phyloP scores from a whole-genome alignment of 2,888 invertebrate genomes.

The Cerastis leucographa region DNA sequence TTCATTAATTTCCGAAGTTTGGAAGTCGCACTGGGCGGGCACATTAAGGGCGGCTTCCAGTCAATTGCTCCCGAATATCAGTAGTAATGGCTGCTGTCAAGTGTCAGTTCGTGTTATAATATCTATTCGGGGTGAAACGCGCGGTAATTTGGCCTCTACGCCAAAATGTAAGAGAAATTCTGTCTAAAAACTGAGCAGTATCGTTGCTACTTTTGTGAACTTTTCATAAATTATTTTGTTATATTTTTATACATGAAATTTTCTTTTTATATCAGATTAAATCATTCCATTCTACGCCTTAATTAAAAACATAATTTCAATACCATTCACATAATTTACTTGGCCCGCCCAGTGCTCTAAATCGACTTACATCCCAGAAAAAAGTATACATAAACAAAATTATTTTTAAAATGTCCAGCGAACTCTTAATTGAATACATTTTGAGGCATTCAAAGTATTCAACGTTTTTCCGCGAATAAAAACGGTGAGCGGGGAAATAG shows the following conservation, averaged over 20 bases:
- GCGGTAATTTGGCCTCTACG: slow-evolving; percentile 34
- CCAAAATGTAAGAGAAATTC: slow-evolving; percentile 40
- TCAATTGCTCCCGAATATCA: slow-evolving; percentile 77
- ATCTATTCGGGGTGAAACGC: slow-evolving; percentile 47
- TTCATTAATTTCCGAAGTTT: slow-evolving; percentile 53
- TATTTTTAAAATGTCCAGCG: slow-evolving; percentile 58
- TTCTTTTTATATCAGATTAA: slow-evolving; percentile 9
- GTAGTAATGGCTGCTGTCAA: slow-evolving; percentile 75
- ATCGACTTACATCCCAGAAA: slow-evolving; percentile 33
- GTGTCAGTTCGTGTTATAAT: slow-evolving; percentile 69
- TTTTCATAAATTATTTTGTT: slow-evolving; percentile 9
- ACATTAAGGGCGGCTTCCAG: slow-evolving; percentile 69
- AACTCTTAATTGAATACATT: slow-evolving; percentile 65
- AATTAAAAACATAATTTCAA: slow-evolving; percentile 52
- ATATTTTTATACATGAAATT: slow-evolving; percentile 12
- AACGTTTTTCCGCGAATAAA: slow-evolving; percentile 56
- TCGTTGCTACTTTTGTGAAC: slow-evolving; percentile 10
- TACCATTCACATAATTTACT: slow-evolving; percentile 40
- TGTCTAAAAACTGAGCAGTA: slow-evolving; percentile 1
- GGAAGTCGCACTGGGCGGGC: slow-evolving; percentile 51
- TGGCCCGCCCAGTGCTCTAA: slow-evolving; percentile 24
- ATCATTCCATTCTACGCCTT: not conserved
- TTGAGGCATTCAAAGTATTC: slow-evolving; percentile 63
- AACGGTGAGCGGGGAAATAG: slow-evolving; percentile 40
- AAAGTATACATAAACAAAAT: slow-evolving; percentile 49